Percentiles rank a stretch among this genome's conserved stretches.
phyloP scores from a whole-genome alignment of 2,888 invertebrate species.

The Ceriagrion tenellum region DNA sequence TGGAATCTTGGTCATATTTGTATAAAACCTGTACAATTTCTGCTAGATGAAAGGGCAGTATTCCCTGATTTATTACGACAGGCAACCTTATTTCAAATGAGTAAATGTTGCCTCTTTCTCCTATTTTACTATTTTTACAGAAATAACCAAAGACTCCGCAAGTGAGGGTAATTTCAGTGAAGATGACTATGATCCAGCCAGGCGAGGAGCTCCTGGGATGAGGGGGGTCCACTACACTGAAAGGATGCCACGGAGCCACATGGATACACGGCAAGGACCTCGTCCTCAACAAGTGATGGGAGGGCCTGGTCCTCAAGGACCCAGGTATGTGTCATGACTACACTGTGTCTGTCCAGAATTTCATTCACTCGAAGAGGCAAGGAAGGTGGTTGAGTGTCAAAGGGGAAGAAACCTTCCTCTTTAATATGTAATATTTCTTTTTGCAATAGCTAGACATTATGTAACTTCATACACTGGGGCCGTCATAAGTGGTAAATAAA shows the following conservation, averaged over 20 bases:
- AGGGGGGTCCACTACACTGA: conserved; percentile 73
- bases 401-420: too few relatives aligned
- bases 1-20: background rate
- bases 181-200: conserved; percentile 81
- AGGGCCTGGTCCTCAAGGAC: conserved; percentile 71
- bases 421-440: too few relatives aligned
- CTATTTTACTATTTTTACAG: conserved; percentile 77
- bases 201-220: conserved; percentile 76
- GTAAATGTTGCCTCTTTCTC: background rate
- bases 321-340: conserved; percentile 69
- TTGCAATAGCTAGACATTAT: too few relatives aligned
- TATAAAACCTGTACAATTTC: background rate
- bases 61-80: background rate
- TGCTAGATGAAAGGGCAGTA: background rate
- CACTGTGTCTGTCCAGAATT: too few relatives aligned
- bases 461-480: too few relatives aligned
- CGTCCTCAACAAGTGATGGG: conserved; percentile 71
- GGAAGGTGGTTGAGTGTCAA: too few relatives aligned
- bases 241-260: conserved; percentile 79
- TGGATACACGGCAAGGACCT: conserved; percentile 74
- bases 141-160: conserved; percentile 91
- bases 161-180: conserved; percentile 85
- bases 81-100: background rate
- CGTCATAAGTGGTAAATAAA: too few relatives aligned
- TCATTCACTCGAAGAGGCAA: too few relatives aligned